Base-by-base conservation (phyloP, 92 coral and sea anemone species). In the Porites evermanni region DNA sequence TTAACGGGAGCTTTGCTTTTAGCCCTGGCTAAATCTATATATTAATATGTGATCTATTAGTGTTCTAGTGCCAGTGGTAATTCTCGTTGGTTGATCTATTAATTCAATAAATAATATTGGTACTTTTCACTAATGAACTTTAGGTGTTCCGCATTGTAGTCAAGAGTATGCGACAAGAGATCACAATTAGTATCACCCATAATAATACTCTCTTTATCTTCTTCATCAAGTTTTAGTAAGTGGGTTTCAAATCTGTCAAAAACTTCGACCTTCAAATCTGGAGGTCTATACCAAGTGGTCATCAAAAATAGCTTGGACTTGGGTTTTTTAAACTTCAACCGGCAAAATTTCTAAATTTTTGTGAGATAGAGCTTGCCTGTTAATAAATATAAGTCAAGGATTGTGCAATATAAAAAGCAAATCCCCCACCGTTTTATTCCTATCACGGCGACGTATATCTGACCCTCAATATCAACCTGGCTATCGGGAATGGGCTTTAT, bases 261-360 rank as follows among this genome's bases (percentile, higher is more conserved):
- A 64, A 64, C 7, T 64, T 64, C n/a, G 17, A 64, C 69, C 69
- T 64, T 26, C 29, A 23, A 64, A 13, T 64, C 69, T 64, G 69
- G 69, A 64, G 69, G 69, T 64, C 69, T 64, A 64, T 64, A 64
- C 69, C 12, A 64, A 64, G 69, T 64, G 3, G 69, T 64, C 69
- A 64, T 23, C 69, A 64, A 64, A 23, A 64, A 64, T 12, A 23
- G 69, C 69, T 24, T 24, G 26, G 69, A 64, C 69, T 18, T 64
- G 7, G 69, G 9, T 64, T 64, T 64, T 64, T 64, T 64, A 64
- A 26, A 26, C 29, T 26, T 26, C 29, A 26, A 26, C 29, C 29
- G 29, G 1, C 29, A 26, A 26, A 26, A 64, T 64, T 64, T 64
- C 69, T 64, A 64, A 64, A 64, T 64, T 18, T 64, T 64, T 23